Evolutionary conservation across 1,140 invertebrate species (phyloP).

Genomic region (Macrostomum lignano): DNA sequence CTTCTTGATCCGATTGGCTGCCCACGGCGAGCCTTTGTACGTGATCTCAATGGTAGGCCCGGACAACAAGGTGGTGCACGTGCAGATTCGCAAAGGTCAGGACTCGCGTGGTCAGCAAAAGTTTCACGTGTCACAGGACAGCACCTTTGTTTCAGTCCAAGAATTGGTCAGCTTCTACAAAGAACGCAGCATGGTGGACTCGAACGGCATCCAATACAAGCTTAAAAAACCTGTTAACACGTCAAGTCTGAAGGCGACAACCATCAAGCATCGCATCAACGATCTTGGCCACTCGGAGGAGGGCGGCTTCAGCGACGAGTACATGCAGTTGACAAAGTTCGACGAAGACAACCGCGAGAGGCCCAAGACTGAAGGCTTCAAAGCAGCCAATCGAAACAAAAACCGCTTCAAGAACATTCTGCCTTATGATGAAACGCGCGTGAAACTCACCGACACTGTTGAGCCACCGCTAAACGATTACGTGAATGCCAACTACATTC

Average conservation of each 20-base stretch:
- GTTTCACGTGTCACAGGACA: slow-evolving; percentile 73
- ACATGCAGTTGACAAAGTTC: too few relatives aligned
- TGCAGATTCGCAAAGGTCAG: slow-evolving; percentile 38
- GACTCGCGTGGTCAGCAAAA: slow-evolving; percentile 68
- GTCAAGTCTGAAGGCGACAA: too few relatives aligned
- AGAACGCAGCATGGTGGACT: slow-evolving; percentile 9
- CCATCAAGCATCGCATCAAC: too few relatives aligned
- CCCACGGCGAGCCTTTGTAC: slow-evolving; percentile 82
- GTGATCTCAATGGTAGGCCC: slow-evolving; percentile 54
- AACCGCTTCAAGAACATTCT: slow-evolving; percentile 97
- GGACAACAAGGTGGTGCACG: neutral
- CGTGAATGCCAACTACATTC: slow-evolving; percentile 93
- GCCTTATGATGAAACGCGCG: slow-evolving; percentile 80
- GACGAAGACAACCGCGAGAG: slow-evolving; percentile 67
- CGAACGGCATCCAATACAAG: too few relatives aligned
- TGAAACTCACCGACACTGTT: slow-evolving; percentile 52
- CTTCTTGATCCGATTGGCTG: slow-evolving; percentile 85
- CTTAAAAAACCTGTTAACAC: too few relatives aligned
- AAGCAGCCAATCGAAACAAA: slow-evolving; percentile 66
- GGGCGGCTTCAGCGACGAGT: too few relatives aligned
- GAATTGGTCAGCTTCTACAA: too few relatives aligned
- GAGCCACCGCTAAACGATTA: slow-evolving; percentile 55
- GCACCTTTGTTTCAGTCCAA: slow-evolving; percentile 97
- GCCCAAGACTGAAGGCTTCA: slow-evolving; percentile 70
- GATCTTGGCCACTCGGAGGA: too few relatives aligned